Base-by-base conservation (phyloP, 2,113 vertebrate genomes). In the Halcyon senegalensis region DNA sequence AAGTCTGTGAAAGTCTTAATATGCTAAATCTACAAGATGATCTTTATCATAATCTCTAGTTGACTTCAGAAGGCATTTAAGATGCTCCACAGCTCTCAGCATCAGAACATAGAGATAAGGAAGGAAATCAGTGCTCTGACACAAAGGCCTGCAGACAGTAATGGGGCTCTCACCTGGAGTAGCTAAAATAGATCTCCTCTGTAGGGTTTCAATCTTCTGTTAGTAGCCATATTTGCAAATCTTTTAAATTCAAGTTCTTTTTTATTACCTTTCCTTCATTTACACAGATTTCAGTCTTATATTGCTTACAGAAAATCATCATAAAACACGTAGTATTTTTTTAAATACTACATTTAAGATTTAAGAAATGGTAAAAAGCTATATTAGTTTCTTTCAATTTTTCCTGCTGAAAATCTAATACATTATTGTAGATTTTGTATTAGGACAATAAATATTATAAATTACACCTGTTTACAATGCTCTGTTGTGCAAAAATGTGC, bases 51-150 rank as follows among this genome's bases (percentile, higher is more conserved):
- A 81, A 93, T 62, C 53, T 69, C 44, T 62, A 24, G 64, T 17
- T 89, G 62, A 87, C 79, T 84, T 87, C 48, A 87, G 80, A 94
- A 93, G 33, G 27, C 15, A 17, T 60, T 79, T 73, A 93, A 90
- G 77, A 77, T 62, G 19, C 69, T 92, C 62, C 78, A 83, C 30
- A 69, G 51, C 56, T 62, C 58, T 81, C 3, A 1, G 62, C 56
- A 75, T 68, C 21, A 82, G 33, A 86, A 86, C 21, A 58, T 3
- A 75, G 78, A 81, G 51, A 92, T 87, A 86, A 89, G 77, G 53
- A 75, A 75, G 17, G 53, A 95, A 94, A 90, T 59, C 72, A 56
- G 21, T 56, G 37, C 23, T 31, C 31, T 63, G 24, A 13, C 63
- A 58, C 53, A 85, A 77, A 69, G n/a, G 27, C 39, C 39, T 7